These are phyloP conservation scores for Moxostoma hubbsi DNA, from an alignment of 2,797 vertebrate species.

Conservation along the genomic window DNA sequence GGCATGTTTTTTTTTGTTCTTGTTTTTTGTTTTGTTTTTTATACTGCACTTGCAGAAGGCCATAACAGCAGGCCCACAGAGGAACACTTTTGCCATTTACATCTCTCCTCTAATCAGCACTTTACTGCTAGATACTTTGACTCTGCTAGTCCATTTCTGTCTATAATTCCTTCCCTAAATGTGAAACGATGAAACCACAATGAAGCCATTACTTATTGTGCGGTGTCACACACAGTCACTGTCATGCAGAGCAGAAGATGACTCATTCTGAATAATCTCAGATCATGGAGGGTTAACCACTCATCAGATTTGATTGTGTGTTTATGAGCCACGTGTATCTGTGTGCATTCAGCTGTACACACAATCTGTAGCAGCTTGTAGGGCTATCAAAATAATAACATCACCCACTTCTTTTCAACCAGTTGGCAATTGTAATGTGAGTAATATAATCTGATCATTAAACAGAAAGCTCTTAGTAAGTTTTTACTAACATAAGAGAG, in stretches of 20 bases:
- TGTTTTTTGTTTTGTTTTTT: slow-evolving; percentile 59
- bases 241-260: slow-evolving; percentile 58
- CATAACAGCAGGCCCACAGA: slow-evolving; percentile 81
- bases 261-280: slow-evolving; percentile 38
- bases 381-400: slow-evolving; percentile 23
- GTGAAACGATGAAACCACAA: slow-evolving; percentile 88
- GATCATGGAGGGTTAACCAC: slow-evolving; percentile 53
- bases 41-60: slow-evolving; percentile 73
- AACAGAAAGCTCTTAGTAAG: slow-evolving; percentile 50
- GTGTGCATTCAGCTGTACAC: slow-evolving; percentile 59
- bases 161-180: slow-evolving; percentile 76
- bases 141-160: slow-evolving; percentile 76
- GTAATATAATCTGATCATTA: slow-evolving; percentile 48
- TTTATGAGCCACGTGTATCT: slow-evolving; percentile 43
- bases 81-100: slow-evolving; percentile 88
- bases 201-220: slow-evolving; percentile 88
- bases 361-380: slow-evolving; percentile 51
- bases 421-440: slow-evolving; percentile 15
- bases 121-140: slow-evolving; percentile 88
- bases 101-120: slow-evolving; percentile 83
- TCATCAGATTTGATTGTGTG: slow-evolving; percentile 51
- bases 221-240: slow-evolving; percentile 91
- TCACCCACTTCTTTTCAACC: not conserved
- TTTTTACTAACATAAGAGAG: slow-evolving; percentile 50
- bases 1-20: slow-evolving; percentile 76